Evolutionary conservation across 2,797 vertebrate species (phyloP).

Genomic region (Falco columbarius): DNA sequence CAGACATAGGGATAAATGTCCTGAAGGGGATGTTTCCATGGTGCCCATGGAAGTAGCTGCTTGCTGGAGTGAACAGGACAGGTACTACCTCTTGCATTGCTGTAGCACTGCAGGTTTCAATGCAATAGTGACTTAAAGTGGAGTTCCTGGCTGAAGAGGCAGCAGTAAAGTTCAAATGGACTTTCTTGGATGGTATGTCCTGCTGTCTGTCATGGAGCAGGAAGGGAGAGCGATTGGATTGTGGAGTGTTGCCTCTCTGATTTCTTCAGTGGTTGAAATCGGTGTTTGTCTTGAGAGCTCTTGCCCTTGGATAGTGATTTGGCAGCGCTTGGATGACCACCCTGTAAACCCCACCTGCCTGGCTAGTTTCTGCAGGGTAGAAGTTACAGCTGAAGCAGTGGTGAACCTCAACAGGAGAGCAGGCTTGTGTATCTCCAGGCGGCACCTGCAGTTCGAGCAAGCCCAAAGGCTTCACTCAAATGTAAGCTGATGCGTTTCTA

Average conservation of each 20-base stretch:
- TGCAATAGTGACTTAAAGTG: neutral
- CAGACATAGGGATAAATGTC: neutral
- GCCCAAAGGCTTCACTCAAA: neutral
- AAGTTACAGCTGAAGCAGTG: neutral
- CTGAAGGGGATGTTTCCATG: accelerated
- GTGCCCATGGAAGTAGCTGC: neutral
- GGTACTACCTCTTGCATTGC: neutral
- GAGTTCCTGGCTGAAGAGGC: neutral
- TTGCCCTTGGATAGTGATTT: neutral
- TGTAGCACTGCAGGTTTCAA: neutral
- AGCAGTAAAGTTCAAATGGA: neutral
- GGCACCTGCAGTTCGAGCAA: neutral
- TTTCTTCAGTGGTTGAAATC: neutral
- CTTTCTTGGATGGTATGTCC: neutral
- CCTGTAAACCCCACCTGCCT: neutral
- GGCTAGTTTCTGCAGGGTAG: neutral
- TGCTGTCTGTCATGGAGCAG: neutral
- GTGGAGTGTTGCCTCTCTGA: neutral
- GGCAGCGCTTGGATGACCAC: neutral
- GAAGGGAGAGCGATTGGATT: neutral
- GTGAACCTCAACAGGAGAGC: neutral
- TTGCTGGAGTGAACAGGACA: neutral
- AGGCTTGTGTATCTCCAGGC: neutral
- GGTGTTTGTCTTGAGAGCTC: neutral
- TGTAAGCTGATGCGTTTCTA: neutral